Evolutionary conservation across 1,140 invertebrate species (phyloP).

Genomic region (Leptopilina clavipes): DNA sequence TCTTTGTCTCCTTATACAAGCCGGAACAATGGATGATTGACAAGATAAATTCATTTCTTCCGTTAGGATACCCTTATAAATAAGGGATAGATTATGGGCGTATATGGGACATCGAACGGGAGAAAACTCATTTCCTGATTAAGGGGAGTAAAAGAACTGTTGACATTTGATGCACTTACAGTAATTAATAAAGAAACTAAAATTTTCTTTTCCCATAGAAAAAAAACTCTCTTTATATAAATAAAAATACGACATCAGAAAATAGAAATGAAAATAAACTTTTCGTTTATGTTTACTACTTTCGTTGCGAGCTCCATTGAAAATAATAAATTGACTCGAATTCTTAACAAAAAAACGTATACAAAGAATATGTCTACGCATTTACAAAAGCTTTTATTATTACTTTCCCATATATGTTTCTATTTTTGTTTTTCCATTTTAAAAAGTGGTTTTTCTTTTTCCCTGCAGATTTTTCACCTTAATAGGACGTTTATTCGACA

Average conservation of each 20-base stretch:
- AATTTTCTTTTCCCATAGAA: not conserved
- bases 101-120: slow-evolving; percentile 1
- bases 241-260: not conserved
- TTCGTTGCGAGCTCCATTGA: not conserved
- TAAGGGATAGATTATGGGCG: slow-evolving; percentile 9
- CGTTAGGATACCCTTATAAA: slow-evolving; percentile 17
- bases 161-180: slow-evolving; percentile 16
- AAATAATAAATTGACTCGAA: not conserved
- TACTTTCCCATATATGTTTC: not conserved
- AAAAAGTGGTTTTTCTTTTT: not conserved
- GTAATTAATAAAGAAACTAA: slow-evolving; percentile 15
- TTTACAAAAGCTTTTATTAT: slow-evolving; percentile 4
- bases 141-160: slow-evolving; percentile 29
- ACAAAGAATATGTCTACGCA: not conserved
- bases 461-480: slow-evolving; percentile 12
- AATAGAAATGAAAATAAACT: not conserved
- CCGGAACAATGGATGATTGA: slow-evolving; percentile 15
- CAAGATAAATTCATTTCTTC: slow-evolving; percentile 19
- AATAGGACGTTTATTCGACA: slow-evolving; percentile 29
- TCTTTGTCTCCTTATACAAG: not conserved
- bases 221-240: not conserved
- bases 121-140: slow-evolving; percentile 30
- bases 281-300: not conserved
- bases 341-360: not conserved
- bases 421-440: not conserved